A percentile compares a stretch with the other conserved stretches of the same genome.
phyloP scores from a whole-genome alignment of 1,140 invertebrate genomes.

The Linepithema humile region DNA sequence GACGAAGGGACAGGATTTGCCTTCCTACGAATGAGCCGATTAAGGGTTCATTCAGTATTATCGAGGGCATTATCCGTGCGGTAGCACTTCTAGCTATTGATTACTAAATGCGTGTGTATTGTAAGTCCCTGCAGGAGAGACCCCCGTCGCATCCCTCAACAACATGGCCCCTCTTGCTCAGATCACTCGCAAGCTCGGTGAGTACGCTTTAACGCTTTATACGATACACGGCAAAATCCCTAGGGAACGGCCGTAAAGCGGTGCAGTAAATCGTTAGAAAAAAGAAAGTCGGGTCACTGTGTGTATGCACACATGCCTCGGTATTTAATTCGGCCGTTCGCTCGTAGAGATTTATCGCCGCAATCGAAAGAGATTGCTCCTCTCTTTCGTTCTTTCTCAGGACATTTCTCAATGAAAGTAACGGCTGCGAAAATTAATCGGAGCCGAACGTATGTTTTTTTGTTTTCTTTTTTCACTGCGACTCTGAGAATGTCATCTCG shows the following conservation, averaged over 20 bases:
- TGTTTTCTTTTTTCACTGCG: constrained; percentile 22
- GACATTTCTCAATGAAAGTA: constrained; percentile 63
- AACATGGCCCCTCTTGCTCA: constrained; percentile 89
- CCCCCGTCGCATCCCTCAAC: constrained; percentile 88
- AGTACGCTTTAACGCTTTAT: constrained; percentile 80
- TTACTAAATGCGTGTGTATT: constrained; percentile 85
- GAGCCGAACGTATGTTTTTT: constrained; percentile 64
- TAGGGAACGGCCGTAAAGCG: constrained; percentile 69
- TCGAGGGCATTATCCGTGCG: constrained; percentile 63
- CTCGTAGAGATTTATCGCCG: constrained; percentile 55
- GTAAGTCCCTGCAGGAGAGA: constrained; percentile 85
- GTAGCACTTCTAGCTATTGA: constrained; percentile 79
- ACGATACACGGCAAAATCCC: constrained; percentile 74
- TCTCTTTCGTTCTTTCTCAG: constrained; percentile 59
- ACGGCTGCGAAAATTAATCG: constrained; percentile 61
- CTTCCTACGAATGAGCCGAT: constrained; percentile 59
- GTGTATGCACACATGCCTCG: background rate
- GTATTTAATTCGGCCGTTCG: constrained; percentile 30
- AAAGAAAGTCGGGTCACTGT: constrained; percentile 6
- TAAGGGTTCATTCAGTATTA: constrained; percentile 63
- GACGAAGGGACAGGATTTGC: constrained; percentile 52
- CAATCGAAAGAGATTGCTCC: constrained; percentile 2
- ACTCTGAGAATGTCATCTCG: background rate
- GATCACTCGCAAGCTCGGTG: constrained; percentile 88
- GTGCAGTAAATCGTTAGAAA: constrained; percentile 24